Conservation (phyloP, 2,888 invertebrate genomes). For the Linhomoeus sp. region DNA sequence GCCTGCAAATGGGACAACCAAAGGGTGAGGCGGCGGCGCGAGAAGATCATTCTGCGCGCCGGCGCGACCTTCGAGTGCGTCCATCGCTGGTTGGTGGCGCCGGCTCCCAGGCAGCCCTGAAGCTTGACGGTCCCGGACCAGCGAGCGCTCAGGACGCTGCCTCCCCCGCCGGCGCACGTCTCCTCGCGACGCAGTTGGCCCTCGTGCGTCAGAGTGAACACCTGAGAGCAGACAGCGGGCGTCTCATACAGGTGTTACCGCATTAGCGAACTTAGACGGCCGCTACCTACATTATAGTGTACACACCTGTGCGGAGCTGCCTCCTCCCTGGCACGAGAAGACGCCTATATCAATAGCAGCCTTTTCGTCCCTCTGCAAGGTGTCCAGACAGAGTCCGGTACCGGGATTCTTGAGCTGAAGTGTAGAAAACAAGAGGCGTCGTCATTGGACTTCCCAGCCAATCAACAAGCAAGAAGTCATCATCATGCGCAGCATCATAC, state of each 20-base stretch:
- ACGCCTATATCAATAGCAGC: conserved; percentile 12
- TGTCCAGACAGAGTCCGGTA: conserved; percentile 17
- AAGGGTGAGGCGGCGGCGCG: too few species aligned
- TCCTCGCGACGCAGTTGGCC: conserved; percentile 20
- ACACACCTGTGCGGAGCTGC: conserved; percentile 19
- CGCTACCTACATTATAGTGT: neutral
- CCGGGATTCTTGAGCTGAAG: conserved; percentile 11
- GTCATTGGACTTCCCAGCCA: too few species aligned
- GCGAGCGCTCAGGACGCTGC: neutral
- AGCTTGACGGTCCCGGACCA: conserved; percentile 12
- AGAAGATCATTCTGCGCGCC: too few species aligned
- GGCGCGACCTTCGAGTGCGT: too few species aligned
- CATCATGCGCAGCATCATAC: conserved; percentile 8
- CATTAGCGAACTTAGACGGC: neutral
- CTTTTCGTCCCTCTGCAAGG: conserved; percentile 20
- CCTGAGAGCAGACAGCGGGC: too few species aligned
- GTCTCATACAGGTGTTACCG: neutral
- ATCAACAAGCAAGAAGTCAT: too few species aligned
- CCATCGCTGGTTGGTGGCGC: conserved; percentile 3
- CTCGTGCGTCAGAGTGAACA: conserved; percentile 21
- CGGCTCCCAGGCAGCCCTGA: conserved; percentile 18
- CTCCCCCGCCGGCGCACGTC: conserved; percentile 15
- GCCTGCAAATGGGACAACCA: conserved; percentile 12
- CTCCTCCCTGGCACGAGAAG: conserved; percentile 20
- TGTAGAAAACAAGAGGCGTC: too few species aligned